These are phyloP conservation scores for Vanessa atalanta DNA, from an alignment of 1,140 invertebrate species.

Conservation along the genomic window DNA sequence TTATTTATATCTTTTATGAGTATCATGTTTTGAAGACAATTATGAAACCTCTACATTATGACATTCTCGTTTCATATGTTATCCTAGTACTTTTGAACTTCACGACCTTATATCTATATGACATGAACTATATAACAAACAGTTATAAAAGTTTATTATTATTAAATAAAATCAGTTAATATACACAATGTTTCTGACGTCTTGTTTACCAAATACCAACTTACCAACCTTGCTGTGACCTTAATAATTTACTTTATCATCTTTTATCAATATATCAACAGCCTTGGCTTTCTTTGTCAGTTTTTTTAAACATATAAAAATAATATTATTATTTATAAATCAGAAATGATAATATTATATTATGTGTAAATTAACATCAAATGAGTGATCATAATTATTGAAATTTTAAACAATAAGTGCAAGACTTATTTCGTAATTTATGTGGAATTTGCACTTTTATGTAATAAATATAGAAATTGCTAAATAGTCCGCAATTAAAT, in stretches of 20 bases:
- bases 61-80: background rate
- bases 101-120: background rate
- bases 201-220: slow-evolving; percentile 6
- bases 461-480: too few species aligned
- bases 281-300: slow-evolving; percentile 3
- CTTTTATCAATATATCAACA: slow-evolving; percentile 9
- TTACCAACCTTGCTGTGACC: background rate
- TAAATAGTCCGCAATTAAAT: too few species aligned
- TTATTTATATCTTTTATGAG: too few species aligned
- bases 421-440: too few species aligned
- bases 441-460: too few species aligned
- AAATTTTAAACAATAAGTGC: too few species aligned
- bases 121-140: slow-evolving; percentile 6
- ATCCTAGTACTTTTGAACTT: slow-evolving; percentile 10
- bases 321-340: background rate
- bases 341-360: too few species aligned
- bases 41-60: background rate
- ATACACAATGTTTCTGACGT: slow-evolving; percentile 10
- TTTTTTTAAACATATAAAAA: background rate
- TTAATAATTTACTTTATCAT: slow-evolving; percentile 6
- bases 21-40: too few species aligned
- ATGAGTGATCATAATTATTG: too few species aligned
- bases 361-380: too few species aligned
- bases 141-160: slow-evolving; percentile 1
- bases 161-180: background rate